These are phyloP conservation scores for Alentia gelatinosa DNA, from an alignment of 2,888 invertebrate species.

Conservation along the genomic window DNA sequence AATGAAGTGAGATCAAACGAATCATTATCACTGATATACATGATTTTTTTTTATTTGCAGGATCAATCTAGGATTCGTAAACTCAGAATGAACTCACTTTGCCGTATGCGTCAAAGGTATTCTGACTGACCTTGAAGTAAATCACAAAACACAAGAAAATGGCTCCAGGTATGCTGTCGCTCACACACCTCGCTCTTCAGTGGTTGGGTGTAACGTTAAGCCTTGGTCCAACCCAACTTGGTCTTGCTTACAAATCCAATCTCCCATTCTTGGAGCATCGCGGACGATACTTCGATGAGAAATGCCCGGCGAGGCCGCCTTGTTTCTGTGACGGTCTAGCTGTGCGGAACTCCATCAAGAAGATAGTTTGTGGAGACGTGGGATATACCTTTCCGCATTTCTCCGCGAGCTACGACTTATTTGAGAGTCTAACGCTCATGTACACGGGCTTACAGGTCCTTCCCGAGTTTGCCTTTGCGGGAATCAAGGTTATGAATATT, in stretches of 20 bases:
- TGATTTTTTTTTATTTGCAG: no score
- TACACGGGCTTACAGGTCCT: slow-evolving; percentile 29
- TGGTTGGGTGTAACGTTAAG: neutral
- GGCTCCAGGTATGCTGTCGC: no score
- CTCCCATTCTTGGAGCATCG: neutral
- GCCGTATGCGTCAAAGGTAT: no score
- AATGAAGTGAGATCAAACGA: no score
- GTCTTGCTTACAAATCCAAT: neutral
- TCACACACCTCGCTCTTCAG: neutral
- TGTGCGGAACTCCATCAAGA: neutral
- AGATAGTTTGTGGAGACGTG: slow-evolving; percentile 43
- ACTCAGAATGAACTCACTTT: no score
- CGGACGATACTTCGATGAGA: slow-evolving; percentile 24
- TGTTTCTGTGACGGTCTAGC: slow-evolving; percentile 50
- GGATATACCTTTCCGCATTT: slow-evolving; percentile 44
- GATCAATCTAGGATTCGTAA: no score
- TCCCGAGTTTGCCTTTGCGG: slow-evolving; percentile 18
- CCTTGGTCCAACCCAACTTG: neutral
- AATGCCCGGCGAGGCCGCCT: slow-evolving; percentile 48
- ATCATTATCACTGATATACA: no score
- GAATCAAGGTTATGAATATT: slow-evolving; percentile 57
- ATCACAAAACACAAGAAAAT: no score
- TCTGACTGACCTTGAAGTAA: no score
- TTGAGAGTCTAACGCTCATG: slow-evolving; percentile 49
- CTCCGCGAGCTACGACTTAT: slow-evolving; percentile 6